Evolutionary conservation across 2,113 vertebrate genomes (phyloP).

Genomic region (Poicephalus gulielmi): DNA sequence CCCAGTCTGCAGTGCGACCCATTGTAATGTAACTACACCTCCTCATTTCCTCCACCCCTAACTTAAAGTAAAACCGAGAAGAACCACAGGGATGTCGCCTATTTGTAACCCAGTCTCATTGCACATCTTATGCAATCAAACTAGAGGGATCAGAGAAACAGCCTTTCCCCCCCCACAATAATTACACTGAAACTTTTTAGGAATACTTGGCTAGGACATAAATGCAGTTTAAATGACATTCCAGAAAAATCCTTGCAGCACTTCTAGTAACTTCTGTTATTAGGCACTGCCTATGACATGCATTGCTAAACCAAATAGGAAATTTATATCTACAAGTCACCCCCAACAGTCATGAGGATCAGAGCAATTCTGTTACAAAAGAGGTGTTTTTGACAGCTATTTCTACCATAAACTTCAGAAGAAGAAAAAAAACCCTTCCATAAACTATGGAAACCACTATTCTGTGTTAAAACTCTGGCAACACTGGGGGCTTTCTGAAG

Average conservation of each 20-base stretch:
- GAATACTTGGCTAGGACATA: neutral
- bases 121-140: neutral
- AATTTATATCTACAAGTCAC: neutral
- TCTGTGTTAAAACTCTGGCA: neutral
- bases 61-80: neutral
- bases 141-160: constrained; percentile 1
- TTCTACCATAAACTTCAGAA: neutral
- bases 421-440: neutral
- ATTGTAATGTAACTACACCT: neutral
- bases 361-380: neutral
- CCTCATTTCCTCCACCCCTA: neutral
- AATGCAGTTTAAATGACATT: constrained; percentile 4
- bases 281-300: neutral
- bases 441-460: neutral
- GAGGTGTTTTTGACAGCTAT: neutral
- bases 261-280: neutral
- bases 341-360: neutral
- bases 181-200: neutral
- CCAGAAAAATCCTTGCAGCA: neutral
- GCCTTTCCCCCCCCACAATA: neutral
- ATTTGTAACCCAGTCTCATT: neutral
- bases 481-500: neutral
- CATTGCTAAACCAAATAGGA: neutral
- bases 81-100: neutral
- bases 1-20: neutral